These are phyloP conservation scores for Physocephala rufipes DNA, from an alignment of 2,888 invertebrate species.

Conservation along the genomic window DNA sequence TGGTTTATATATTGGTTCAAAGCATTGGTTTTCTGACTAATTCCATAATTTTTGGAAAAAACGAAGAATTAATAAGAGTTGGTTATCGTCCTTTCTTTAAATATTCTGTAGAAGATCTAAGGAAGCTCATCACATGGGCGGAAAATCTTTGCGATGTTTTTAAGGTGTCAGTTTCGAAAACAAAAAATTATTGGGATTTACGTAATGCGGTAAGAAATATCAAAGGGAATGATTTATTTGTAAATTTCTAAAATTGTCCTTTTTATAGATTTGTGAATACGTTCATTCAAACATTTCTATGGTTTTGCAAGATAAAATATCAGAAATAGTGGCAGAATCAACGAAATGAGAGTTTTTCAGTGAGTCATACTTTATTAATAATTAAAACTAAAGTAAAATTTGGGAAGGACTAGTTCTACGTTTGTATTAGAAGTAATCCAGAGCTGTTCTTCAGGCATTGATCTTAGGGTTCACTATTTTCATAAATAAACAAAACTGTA, in stretches of 20 bases:
- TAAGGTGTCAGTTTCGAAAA: conserved; percentile 40
- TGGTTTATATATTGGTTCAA: conserved; percentile 49
- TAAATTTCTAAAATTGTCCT: conserved; percentile 2
- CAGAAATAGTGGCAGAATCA: conserved; percentile 39
- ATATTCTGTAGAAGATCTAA: conserved; percentile 43
- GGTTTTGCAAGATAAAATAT: conserved; percentile 46
- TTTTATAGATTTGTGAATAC: conserved; percentile 47
- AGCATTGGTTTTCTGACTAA: conserved; percentile 49
- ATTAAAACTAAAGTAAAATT: no score
- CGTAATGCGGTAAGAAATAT: conserved; percentile 44
- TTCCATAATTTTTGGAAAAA: conserved; percentile 45
- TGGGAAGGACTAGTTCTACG: no score
- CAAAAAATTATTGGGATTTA: conserved; percentile 46
- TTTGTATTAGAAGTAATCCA: no score
- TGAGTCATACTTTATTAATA: no score
- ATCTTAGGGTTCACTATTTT: no score
- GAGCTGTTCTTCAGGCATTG: no score
- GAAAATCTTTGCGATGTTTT: conserved; percentile 43
- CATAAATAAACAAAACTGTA: no score
- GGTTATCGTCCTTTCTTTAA: conserved; percentile 51
- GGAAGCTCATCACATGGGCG: conserved; percentile 45
- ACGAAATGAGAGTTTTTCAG: not conserved
- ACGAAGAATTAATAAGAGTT: conserved; percentile 49
- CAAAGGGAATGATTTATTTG: not conserved
- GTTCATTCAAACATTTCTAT: conserved; percentile 45